Conservation (phyloP, 2,797 vertebrate species). For the Poeciliopsis infans region DNA sequence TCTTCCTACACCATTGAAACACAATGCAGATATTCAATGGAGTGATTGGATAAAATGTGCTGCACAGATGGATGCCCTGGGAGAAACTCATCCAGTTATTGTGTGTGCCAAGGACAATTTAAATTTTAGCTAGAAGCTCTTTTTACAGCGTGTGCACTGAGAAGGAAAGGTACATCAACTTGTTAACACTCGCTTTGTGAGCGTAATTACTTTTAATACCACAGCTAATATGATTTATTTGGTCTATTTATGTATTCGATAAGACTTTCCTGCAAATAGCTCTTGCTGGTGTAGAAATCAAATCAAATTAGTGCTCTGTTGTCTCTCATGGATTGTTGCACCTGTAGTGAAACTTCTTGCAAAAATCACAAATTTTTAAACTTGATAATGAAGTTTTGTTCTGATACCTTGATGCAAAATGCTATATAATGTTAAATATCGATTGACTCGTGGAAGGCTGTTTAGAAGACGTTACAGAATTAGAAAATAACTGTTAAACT, state of each 20-base stretch:
- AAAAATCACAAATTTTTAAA: background rate
- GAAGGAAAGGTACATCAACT: conserved; percentile 7
- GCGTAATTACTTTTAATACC: background rate
- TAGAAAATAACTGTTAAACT: conserved; percentile 44
- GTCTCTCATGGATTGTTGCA: background rate
- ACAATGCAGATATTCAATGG: background rate
- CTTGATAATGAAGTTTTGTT: conserved; percentile 6
- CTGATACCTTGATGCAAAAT: conserved; percentile 33
- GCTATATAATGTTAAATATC: conserved; percentile 30
- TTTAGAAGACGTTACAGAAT: conserved; percentile 27
- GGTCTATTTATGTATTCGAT: background rate
- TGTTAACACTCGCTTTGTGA: background rate
- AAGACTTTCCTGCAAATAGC: background rate
- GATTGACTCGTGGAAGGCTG: conserved; percentile 29
- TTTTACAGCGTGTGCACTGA: conserved; percentile 1
- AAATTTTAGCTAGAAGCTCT: conserved; percentile 15
- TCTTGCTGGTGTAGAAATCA: background rate
- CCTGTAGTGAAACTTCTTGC: background rate
- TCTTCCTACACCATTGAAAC: background rate
- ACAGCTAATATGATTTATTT: background rate
- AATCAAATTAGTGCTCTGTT: background rate
- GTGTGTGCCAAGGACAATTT: conserved; percentile 26
- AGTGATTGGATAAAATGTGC: conserved; percentile 15
- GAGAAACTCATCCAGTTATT: conserved; percentile 20
- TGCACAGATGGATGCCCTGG: conserved; percentile 14